Percentiles rank a stretch among this genome's conserved stretches.
Conservation (phyloP, 2,888 invertebrate genomes). For the Charanyca ferruginea region DNA sequence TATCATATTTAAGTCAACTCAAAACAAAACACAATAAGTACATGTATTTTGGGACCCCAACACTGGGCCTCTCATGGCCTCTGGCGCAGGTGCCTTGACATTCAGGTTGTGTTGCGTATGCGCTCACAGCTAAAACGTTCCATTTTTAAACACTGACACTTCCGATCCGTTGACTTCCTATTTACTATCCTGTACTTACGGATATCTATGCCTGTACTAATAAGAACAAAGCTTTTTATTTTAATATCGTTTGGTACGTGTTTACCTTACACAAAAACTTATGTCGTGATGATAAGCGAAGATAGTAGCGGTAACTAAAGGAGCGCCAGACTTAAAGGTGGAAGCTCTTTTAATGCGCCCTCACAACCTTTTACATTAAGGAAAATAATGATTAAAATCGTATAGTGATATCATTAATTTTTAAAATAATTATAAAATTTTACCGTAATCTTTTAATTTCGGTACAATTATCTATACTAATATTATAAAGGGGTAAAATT, state of each 20-base stretch:
- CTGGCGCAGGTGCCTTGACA: constrained; percentile 83
- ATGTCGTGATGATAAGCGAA: not conserved
- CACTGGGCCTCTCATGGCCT: constrained; percentile 76
- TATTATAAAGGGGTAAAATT: too few species aligned
- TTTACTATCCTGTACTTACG: too few species aligned
- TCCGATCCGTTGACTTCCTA: constrained; percentile 87
- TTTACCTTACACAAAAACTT: not conserved
- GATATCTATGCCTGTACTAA: constrained; percentile 11
- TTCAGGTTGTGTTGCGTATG: constrained; percentile 83
- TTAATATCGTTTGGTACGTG: not conserved
- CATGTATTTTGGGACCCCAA: constrained; percentile 56
- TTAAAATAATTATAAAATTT: too few species aligned
- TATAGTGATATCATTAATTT: too few species aligned
- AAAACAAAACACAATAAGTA: constrained; percentile 54
- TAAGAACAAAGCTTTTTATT: not conserved
- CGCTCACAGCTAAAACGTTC: constrained; percentile 82
- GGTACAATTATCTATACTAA: not conserved
- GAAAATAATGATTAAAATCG: constrained; percentile 22
- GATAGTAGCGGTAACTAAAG: not conserved
- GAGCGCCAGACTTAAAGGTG: too few species aligned
- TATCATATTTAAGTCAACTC: constrained; percentile 1
- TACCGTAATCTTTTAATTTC: constrained; percentile 30
- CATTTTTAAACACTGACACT: constrained; percentile 84
- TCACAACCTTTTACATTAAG: constrained; percentile 18
- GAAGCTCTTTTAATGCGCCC: not conserved